Conservation (phyloP, 2,888 invertebrate genomes). For the Hemicrepidius hirtus region DNA sequence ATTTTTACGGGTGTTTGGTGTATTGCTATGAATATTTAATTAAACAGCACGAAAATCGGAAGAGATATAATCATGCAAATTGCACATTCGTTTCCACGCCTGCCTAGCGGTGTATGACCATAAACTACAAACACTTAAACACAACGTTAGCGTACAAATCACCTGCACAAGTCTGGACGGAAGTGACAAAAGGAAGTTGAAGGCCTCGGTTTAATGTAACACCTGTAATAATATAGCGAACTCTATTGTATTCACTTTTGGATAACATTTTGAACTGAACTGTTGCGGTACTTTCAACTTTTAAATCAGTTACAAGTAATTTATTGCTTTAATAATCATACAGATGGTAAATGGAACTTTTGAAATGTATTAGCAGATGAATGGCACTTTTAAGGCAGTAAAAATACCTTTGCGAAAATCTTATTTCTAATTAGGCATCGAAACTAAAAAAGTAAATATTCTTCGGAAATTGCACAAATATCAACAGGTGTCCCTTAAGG, state of each 20-base stretch:
- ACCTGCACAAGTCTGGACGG: constrained; percentile 39
- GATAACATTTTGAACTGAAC: constrained; percentile 41
- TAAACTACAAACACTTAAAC: constrained; percentile 37
- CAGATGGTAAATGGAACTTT: constrained; percentile 28
- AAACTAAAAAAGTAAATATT: background rate
- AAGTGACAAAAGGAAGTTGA: constrained; percentile 53
- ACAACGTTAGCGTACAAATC: constrained; percentile 42
- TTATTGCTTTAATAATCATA: constrained; percentile 44
- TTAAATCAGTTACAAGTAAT: constrained; percentile 48
- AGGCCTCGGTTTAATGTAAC: constrained; percentile 44
- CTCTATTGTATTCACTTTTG: constrained; percentile 47
- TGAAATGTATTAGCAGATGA: background rate
- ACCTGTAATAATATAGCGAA: constrained; percentile 43
- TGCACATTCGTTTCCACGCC: constrained; percentile 41
- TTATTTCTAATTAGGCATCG: background rate
- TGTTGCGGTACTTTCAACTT: constrained; percentile 47
- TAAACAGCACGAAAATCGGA: constrained; percentile 21
- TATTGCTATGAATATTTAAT: constrained; percentile 29
- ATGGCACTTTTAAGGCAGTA: constrained; percentile 17
- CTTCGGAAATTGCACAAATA: constrained; percentile 17
- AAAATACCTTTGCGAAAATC: background rate
- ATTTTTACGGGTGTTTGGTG: constrained; percentile 25
- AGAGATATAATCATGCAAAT: constrained; percentile 33
- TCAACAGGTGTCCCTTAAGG: no score
- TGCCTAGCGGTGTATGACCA: constrained; percentile 51